A percentile compares a stretch with the other conserved stretches of the same genome.
Evolutionary conservation across 2,888 invertebrate species (phyloP).

Genomic region (Drosophila borborema): DNA sequence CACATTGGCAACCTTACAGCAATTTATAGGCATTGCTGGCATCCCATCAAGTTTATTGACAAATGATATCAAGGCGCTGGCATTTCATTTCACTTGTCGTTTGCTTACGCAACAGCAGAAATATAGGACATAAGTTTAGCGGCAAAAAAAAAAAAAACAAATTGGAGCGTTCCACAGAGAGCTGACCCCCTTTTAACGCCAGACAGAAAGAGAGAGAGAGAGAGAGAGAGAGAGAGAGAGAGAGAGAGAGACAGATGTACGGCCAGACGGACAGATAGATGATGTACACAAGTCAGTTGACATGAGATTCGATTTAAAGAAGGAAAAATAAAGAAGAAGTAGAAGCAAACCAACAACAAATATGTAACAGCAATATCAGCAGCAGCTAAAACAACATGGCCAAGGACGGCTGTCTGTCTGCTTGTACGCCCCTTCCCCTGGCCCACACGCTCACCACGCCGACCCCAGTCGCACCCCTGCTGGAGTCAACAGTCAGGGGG

Average conservation of each 20-base stretch:
- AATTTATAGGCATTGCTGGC: constrained; percentile 62
- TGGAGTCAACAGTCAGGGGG: constrained; percentile 19
- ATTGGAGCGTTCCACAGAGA: not conserved
- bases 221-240: constrained; percentile 14
- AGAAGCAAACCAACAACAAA: constrained; percentile 64
- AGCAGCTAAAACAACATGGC: constrained; percentile 49
- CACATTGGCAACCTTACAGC: constrained; percentile 3
- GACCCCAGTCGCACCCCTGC: not conserved
- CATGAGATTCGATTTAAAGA: constrained; percentile 79
- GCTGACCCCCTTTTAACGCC: constrained; percentile 2
- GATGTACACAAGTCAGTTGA: constrained; percentile 74
- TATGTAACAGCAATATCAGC: constrained; percentile 56
- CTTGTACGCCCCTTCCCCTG: not conserved
- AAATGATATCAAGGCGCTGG: constrained; percentile 75
- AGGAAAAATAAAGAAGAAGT: constrained; percentile 14
- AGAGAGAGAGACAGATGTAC: constrained; percentile 22
- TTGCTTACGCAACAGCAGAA: constrained; percentile 77
- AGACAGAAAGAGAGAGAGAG: constrained; percentile 21
- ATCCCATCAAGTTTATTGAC: constrained; percentile 77
- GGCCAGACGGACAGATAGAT: constrained; percentile 53
- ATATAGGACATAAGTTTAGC: constrained; percentile 71
- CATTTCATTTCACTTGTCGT: constrained; percentile 74
- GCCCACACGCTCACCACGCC: not conserved
- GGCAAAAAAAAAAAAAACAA: constrained; percentile 21
- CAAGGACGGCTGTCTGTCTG: constrained; percentile 50